Evolutionary conservation across 2,113 vertebrate genomes (phyloP).

Genomic region (Chrysochloris asiatica): DNA sequence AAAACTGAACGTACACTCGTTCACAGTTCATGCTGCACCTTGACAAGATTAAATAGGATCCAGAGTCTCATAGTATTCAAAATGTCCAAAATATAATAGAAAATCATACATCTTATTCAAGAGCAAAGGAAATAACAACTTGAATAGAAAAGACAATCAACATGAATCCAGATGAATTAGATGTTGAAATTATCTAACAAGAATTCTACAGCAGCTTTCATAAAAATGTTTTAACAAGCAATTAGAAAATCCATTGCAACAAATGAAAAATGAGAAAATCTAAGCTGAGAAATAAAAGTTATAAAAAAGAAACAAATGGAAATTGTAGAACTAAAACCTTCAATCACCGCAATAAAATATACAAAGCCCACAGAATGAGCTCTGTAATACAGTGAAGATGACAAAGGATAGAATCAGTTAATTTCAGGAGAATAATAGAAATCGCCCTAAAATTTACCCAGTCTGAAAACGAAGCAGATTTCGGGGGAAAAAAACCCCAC

Average conservation of each 20-base stretch:
- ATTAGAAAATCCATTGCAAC: background rate
- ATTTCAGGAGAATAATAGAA: background rate
- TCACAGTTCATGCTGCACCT: background rate
- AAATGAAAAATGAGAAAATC: slow-evolving; percentile 44
- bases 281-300: slow-evolving; percentile 27
- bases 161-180: background rate
- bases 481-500: background rate
- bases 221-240: slow-evolving; percentile 13
- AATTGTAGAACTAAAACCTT: slow-evolving; percentile 32
- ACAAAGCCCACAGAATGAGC: background rate
- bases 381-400: background rate
- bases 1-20: background rate
- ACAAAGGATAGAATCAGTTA: background rate
- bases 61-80: background rate
- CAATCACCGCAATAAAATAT: background rate
- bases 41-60: background rate
- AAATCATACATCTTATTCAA: background rate
- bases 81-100: background rate
- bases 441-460: background rate
- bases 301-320: background rate
- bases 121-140: background rate
- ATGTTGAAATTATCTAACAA: slow-evolving; percentile 6
- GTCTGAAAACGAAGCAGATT: slow-evolving; percentile 26
- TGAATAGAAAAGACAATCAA: slow-evolving; percentile 2
- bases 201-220: background rate